Percentiles rank a stretch among this genome's conserved stretches.
Evolutionary conservation across 2,888 invertebrate genomes (phyloP).

Genomic region (Hydrotaea diabolus): DNA sequence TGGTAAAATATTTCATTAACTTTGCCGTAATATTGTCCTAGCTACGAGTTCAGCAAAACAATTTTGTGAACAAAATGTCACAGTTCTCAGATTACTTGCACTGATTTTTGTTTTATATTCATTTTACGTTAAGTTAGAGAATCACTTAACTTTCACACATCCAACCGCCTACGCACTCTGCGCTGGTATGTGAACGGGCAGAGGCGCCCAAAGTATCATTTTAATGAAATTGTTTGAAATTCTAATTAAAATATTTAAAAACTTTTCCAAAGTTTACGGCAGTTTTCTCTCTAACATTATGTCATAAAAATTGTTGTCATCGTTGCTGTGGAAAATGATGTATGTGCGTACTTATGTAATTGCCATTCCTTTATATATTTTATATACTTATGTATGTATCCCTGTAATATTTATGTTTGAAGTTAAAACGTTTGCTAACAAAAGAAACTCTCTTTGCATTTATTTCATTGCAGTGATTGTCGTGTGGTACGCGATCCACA

Average conservation of each 20-base stretch:
- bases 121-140: constrained; percentile 30
- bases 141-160: constrained; percentile 27
- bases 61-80: constrained; percentile 34
- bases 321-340: constrained; percentile 28
- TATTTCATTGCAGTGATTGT: constrained; percentile 89
- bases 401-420: too few species aligned
- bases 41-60: neutral
- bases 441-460: neutral
- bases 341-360: neutral
- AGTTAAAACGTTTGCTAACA: neutral
- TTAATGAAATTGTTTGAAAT: constrained; percentile 32
- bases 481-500: constrained; percentile 99
- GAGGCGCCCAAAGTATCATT: constrained; percentile 4
- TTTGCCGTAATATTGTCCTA: neutral
- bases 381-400: too few species aligned
- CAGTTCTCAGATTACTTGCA: constrained; percentile 33
- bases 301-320: constrained; percentile 1
- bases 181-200: neutral
- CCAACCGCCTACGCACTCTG: neutral
- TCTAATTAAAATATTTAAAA: constrained; percentile 40
- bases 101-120: constrained; percentile 10
- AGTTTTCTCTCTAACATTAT: neutral
- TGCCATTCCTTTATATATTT: too few species aligned
- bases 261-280: constrained; percentile 15
- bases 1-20: neutral